A percentile compares a stretch with the other conserved stretches of the same genome.
These are phyloP conservation scores for Apostichopus californicus DNA, from an alignment of 35 echinoderm and acorn worm species.

Conservation along the genomic window DNA sequence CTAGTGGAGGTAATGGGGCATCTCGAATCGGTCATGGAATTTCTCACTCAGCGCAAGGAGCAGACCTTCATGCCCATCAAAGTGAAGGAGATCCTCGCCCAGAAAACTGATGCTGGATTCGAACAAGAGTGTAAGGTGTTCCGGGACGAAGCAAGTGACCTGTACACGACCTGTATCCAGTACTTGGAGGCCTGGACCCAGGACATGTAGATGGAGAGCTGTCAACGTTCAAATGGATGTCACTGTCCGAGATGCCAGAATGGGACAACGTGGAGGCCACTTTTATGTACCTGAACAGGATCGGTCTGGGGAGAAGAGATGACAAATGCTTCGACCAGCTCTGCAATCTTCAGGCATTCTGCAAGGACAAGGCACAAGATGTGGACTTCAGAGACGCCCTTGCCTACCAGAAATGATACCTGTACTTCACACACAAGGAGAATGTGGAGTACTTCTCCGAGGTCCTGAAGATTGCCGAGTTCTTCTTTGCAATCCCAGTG, in stretches of 20 bases:
- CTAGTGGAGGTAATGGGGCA: not conserved
- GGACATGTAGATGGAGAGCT: not conserved
- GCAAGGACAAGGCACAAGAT: not conserved
- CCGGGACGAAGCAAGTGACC: not conserved
- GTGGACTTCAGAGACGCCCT: not conserved
- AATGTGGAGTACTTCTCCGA: not conserved
- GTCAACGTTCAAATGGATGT: not conserved
- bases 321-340: conserved; percentile 1
- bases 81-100: not conserved
- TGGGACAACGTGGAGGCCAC: not conserved
- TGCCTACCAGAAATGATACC: not conserved
- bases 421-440: not conserved
- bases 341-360: not conserved
- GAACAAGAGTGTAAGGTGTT: not conserved
- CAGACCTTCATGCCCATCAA: conserved; percentile 8
- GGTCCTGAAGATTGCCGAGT: conserved; percentile 10
- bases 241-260: not conserved
- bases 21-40: not conserved
- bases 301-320: not conserved
- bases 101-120: not conserved
- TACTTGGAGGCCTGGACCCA: not conserved
- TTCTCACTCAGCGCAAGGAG: not conserved
- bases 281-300: not conserved
- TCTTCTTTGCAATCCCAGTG: conserved; percentile 27
- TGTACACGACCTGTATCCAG: not conserved